phyloP scores from a whole-genome alignment of 2,888 invertebrate genomes.

The Octonoba sinensis region DNA sequence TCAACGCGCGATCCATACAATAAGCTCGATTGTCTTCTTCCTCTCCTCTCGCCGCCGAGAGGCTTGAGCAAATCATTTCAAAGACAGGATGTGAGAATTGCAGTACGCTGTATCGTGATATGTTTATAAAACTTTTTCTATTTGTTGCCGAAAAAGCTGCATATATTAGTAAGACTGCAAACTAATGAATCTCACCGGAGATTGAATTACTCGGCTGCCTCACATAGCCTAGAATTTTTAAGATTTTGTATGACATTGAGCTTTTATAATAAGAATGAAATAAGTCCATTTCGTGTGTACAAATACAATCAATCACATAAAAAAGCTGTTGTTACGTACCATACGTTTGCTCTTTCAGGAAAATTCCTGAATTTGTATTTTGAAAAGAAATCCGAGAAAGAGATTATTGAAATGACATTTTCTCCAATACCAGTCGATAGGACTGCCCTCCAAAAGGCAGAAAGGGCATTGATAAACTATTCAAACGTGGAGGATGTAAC shows the following conservation, averaged over 20 bases:
- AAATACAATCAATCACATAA: constrained; percentile 28
- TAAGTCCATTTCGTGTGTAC: constrained; percentile 5
- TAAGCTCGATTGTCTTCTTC: too few relatives aligned
- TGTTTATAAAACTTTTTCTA: constrained; percentile 30
- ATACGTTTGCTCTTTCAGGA: constrained; percentile 41
- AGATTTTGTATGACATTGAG: constrained; percentile 41
- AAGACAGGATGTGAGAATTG: neutral
- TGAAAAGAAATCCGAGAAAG: neutral
- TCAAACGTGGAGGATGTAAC: constrained; percentile 14
- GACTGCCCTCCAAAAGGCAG: neutral
- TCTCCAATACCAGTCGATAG: neutral
- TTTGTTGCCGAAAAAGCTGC: constrained; percentile 18
- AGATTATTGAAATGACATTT: constrained; percentile 41
- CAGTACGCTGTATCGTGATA: constrained; percentile 3
- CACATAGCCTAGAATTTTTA: constrained; percentile 42
- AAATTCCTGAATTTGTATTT: constrained; percentile 28
- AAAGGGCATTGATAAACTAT: constrained; percentile 3
- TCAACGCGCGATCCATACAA: too few relatives aligned
- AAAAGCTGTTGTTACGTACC: constrained; percentile 37
- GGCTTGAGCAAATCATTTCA: constrained; percentile 16
- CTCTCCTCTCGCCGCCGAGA: too few relatives aligned
- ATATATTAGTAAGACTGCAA: neutral
- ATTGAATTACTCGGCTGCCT: constrained; percentile 7
- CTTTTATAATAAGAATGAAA: constrained; percentile 27
- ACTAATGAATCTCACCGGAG: neutral